These are phyloP conservation scores for Crematogaster levior DNA, from an alignment of 2,888 invertebrate genomes.

Conservation along the genomic window DNA sequence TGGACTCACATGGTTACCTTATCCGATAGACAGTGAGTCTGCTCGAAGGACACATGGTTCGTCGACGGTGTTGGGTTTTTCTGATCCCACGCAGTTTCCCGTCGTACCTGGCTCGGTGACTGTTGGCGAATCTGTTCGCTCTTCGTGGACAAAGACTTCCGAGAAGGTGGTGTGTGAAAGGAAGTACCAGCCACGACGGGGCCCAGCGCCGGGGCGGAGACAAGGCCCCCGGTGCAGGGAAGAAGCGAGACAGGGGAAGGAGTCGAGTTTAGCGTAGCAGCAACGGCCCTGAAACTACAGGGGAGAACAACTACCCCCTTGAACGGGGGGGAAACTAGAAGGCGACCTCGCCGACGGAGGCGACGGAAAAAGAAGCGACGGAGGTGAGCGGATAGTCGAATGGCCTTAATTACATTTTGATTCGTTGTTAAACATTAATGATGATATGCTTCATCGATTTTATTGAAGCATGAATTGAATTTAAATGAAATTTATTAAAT, in stretches of 20 bases:
- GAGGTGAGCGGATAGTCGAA: conserved; percentile 77
- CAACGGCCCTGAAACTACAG: conserved; percentile 84
- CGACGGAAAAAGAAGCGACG: conserved; percentile 85
- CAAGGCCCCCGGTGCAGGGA: conserved; percentile 85
- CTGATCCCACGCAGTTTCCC: conserved; percentile 51
- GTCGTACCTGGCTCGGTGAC: conserved; percentile 78
- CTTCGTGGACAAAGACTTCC: conserved; percentile 53
- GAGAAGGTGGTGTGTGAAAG: conserved; percentile 62
- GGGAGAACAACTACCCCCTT: conserved; percentile 80
- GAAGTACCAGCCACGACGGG: conserved; percentile 82
- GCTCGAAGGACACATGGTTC: conserved; percentile 74
- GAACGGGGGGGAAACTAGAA: conserved; percentile 82
- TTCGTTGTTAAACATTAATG: not conserved
- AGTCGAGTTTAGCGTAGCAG: conserved; percentile 78
- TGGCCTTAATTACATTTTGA: not conserved
- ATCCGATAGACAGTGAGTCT: conserved; percentile 64
- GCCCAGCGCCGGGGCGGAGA: conserved; percentile 84
- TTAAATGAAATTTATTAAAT: not conserved
- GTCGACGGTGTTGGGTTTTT: conserved; percentile 68
- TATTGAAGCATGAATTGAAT: not conserved
- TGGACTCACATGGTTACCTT: conserved; percentile 74
- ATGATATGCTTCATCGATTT: not conserved
- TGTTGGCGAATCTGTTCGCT: conserved; percentile 68
- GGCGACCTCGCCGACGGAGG: conserved; percentile 83
- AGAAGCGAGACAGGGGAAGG: conserved; percentile 70